These are phyloP conservation scores for Steatocranus sp. DNA, from an alignment of 2,797 vertebrate species.

Conservation along the genomic window DNA sequence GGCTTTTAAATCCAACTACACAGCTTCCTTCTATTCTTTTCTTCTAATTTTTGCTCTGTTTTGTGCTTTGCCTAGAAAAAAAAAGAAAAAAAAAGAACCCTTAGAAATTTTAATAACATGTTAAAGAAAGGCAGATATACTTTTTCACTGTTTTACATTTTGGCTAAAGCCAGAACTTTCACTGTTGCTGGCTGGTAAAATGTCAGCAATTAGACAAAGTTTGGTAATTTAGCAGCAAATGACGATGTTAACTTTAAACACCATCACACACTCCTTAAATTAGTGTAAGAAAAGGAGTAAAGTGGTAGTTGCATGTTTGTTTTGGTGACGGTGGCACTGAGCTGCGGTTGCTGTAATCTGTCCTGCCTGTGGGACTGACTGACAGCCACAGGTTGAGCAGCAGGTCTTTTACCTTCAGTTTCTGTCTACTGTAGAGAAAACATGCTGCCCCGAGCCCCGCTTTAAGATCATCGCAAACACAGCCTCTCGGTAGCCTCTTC, in stretches of 20 bases:
- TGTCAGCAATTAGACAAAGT: background rate
- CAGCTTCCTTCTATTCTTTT: background rate
- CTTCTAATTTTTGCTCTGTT: background rate
- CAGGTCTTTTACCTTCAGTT: constrained; percentile 37
- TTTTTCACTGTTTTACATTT: background rate
- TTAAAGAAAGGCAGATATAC: background rate
- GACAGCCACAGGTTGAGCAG: constrained; percentile 59
- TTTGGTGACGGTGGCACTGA: constrained; percentile 19
- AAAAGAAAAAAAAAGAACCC: background rate
- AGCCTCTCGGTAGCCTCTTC: background rate
- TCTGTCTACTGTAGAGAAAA: constrained; percentile 21
- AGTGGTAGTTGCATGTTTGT: constrained; percentile 22
- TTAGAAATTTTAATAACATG: background rate
- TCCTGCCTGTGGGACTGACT: constrained; percentile 50
- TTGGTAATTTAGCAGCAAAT: background rate
- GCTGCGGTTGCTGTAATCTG: constrained; percentile 29
- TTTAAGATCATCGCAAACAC: background rate
- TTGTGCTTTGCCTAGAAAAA: background rate
- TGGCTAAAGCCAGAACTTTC: background rate
- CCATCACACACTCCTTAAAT: background rate
- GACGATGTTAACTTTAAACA: background rate
- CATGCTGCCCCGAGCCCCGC: background rate
- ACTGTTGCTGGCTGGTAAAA: accelerated
- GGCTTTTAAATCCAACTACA: background rate
- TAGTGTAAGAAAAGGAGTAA: background rate